Conservation (phyloP, 2,888 invertebrate genomes). For the Orthonychiurus folsomi region DNA sequence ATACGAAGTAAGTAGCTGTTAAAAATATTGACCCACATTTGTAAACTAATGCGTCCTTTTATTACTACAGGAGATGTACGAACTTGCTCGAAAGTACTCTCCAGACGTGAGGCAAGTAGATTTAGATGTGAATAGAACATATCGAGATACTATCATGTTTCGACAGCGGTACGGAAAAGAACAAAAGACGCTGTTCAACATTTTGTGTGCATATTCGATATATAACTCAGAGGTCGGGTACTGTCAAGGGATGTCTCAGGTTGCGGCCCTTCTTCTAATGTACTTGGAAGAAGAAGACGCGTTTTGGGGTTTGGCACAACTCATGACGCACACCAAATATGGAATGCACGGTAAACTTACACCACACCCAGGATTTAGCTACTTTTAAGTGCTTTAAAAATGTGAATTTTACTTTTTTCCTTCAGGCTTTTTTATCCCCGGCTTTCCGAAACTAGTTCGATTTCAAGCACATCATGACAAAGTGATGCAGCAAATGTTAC, state of each 20-base stretch:
- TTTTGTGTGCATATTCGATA: conserved; percentile 94
- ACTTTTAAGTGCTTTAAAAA: no score
- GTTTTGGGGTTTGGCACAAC: conserved; percentile 90
- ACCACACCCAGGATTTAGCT: no score
- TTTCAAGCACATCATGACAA: conserved; percentile 95
- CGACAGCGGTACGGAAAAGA: conserved; percentile 88
- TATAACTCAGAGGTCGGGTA: conserved; percentile 96
- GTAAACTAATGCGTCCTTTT: no score
- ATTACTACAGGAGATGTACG: conserved; percentile 62
- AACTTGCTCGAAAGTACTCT: conserved; percentile 77
- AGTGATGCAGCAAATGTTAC: conserved; percentile 86
- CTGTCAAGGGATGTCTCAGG: conserved; percentile 97
- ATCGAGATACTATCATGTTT: conserved; percentile 84
- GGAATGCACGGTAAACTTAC: conserved; percentile 85
- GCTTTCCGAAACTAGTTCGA: conserved; percentile 92
- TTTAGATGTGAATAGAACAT: conserved; percentile 97
- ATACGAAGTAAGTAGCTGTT: conserved; percentile 54
- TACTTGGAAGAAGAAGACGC: conserved; percentile 98
- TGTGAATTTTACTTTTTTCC: no score
- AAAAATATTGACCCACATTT: no score
- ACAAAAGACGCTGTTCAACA: conserved; percentile 91
- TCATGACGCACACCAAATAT: conserved; percentile 82
- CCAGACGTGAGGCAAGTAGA: conserved; percentile 97
- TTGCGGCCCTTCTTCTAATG: conserved; percentile 92
- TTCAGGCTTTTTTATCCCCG: conserved; percentile 88